These are phyloP conservation scores for Mormyrops attenuatus DNA, from an alignment of 2,797 vertebrate genomes.

Conservation along the genomic window DNA sequence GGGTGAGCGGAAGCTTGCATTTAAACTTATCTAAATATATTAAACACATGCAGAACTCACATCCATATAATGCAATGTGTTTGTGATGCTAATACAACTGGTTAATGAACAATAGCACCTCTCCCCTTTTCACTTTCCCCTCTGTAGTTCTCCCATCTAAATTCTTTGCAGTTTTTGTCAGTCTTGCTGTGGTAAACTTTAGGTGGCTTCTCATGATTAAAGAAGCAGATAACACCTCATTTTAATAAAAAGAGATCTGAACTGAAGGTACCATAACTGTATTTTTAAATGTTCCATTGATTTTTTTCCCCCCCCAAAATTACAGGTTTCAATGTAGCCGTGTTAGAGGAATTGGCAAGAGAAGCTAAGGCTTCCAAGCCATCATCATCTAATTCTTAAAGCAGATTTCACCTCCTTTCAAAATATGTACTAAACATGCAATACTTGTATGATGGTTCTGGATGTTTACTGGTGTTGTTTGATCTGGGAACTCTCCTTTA, in stretches of 20 bases:
- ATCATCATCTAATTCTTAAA: neutral
- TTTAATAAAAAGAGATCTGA: neutral
- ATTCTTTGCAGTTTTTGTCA: neutral
- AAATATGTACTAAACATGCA: neutral
- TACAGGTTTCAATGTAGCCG: neutral
- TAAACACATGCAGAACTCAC: neutral
- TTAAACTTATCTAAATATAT: neutral
- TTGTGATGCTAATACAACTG: neutral
- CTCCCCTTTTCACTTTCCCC: neutral
- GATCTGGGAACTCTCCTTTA: neutral
- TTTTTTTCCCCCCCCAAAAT: neutral
- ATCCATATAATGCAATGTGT: neutral
- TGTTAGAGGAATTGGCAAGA: neutral
- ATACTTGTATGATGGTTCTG: neutral
- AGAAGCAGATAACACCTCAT: neutral
- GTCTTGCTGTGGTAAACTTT: neutral
- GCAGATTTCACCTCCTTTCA: neutral
- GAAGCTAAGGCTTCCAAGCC: neutral
- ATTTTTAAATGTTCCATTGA: conserved; percentile 3
- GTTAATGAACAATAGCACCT: neutral
- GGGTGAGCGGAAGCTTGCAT: neutral
- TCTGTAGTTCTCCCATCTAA: neutral
- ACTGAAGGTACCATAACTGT: neutral
- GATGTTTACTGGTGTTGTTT: neutral
- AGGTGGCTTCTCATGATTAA: neutral